phyloP scores from a whole-genome alignment of 1,140 invertebrate genomes.

The Pomacea maculata region DNA sequence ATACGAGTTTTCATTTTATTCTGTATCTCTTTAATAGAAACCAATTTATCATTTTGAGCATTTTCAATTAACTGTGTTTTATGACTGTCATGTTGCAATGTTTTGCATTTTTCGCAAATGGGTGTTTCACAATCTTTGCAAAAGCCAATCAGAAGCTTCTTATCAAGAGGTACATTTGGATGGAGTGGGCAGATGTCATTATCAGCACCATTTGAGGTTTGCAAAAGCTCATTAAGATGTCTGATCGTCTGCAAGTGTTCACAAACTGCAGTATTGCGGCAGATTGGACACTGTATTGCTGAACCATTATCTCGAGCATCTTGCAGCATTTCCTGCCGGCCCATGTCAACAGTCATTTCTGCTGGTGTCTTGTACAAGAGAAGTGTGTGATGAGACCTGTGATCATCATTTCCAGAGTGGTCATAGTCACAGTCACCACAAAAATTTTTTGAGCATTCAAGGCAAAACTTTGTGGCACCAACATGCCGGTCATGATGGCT shows the following conservation, averaged over 20 bases:
- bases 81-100: constrained; percentile 12
- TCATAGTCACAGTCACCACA: not conserved
- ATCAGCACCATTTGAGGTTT: not conserved
- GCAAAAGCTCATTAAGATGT: not conserved
- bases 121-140: constrained; percentile 6
- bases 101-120: constrained; percentile 13
- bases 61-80: not conserved
- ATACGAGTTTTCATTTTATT: not conserved
- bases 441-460: constrained; percentile 16
- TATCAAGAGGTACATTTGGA: not conserved
- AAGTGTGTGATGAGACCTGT: not conserved
- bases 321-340: constrained; percentile 2
- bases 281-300: constrained; percentile 9
- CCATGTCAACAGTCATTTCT: constrained; percentile 17
- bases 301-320: not conserved
- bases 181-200: not conserved
- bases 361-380: not conserved
- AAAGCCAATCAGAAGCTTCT: constrained; percentile 9
- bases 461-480: constrained; percentile 4
- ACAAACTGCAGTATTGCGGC: constrained; percentile 15
- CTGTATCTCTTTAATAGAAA: not conserved
- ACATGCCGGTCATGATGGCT: not conserved
- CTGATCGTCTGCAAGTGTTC: constrained; percentile 5
- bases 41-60: not conserved
- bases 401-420: constrained; percentile 8